These are phyloP conservation scores for Psittacula echo DNA, from an alignment of 2,797 vertebrate genomes.

Conservation along the genomic window DNA sequence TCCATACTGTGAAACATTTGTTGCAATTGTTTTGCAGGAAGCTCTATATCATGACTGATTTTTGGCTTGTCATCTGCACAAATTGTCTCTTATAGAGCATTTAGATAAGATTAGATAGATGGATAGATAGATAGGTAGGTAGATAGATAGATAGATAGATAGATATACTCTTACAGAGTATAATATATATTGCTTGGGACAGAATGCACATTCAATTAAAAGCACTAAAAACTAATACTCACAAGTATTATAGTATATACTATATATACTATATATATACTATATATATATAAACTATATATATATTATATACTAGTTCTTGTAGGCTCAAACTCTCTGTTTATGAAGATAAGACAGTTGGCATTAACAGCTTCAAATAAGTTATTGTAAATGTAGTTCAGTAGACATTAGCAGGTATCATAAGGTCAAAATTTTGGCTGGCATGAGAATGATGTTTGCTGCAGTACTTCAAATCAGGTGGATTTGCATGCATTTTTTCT, in stretches of 20 bases:
- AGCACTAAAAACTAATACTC: background rate
- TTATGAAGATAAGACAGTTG: background rate
- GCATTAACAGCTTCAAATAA: background rate
- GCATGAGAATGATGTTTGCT: background rate
- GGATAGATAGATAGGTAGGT: no score
- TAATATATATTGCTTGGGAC: background rate
- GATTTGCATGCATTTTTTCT: background rate
- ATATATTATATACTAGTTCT: background rate
- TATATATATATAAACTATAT: no score
- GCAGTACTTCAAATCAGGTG: background rate
- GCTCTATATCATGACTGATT: background rate
- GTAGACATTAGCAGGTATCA: background rate
- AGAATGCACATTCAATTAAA: background rate
- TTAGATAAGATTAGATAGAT: no score
- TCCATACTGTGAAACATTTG: background rate
- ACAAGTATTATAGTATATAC: background rate
- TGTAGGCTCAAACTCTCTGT: background rate
- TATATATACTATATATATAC: no score
- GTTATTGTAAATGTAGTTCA: background rate
- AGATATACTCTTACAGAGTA: no score
- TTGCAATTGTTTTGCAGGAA: background rate
- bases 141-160: no score
- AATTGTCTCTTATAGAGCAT: background rate
- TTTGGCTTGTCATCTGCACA: constrained; percentile 27
- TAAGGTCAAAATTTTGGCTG: background rate